These are phyloP conservation scores for Melanerpes aurifrons DNA, from an alignment of 2,113 vertebrate species.

Conservation along the genomic window DNA sequence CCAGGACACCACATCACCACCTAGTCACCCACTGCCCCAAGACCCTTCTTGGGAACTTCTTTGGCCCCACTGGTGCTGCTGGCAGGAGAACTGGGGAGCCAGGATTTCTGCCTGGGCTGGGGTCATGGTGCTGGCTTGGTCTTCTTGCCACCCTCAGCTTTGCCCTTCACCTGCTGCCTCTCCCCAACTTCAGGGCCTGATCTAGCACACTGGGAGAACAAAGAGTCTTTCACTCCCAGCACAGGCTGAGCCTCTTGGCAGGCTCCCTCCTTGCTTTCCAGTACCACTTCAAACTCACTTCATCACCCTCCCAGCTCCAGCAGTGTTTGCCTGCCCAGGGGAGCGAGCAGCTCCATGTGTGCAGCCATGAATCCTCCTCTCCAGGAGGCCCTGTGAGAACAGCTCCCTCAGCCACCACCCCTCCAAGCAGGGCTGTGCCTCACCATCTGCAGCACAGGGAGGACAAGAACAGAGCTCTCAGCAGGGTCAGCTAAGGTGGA, in stretches of 20 bases:
- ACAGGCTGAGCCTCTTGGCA: background rate
- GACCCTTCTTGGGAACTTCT: background rate
- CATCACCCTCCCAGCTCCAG: background rate
- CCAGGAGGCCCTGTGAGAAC: background rate
- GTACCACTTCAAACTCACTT: background rate
- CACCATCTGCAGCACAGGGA: background rate
- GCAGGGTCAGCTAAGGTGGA: background rate
- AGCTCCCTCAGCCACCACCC: background rate
- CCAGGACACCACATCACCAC: background rate
- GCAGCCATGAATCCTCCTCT: fast-evolving
- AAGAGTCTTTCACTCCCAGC: background rate
- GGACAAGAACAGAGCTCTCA: background rate
- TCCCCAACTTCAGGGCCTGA: background rate
- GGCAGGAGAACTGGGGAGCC: background rate
- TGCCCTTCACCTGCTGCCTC: background rate
- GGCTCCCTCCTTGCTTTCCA: background rate
- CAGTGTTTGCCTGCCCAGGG: background rate
- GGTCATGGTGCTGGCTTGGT: background rate
- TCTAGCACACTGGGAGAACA: background rate
- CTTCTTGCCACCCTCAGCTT: background rate
- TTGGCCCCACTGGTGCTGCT: background rate
- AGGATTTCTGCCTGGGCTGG: background rate
- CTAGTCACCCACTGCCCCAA: background rate
- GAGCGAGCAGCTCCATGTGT: fast-evolving
- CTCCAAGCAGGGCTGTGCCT: background rate